A percentile compares a stretch with the other conserved stretches of the same genome.
Conservation (phyloP, 2,113 vertebrate species). For the Podarcis raffonei region DNA sequence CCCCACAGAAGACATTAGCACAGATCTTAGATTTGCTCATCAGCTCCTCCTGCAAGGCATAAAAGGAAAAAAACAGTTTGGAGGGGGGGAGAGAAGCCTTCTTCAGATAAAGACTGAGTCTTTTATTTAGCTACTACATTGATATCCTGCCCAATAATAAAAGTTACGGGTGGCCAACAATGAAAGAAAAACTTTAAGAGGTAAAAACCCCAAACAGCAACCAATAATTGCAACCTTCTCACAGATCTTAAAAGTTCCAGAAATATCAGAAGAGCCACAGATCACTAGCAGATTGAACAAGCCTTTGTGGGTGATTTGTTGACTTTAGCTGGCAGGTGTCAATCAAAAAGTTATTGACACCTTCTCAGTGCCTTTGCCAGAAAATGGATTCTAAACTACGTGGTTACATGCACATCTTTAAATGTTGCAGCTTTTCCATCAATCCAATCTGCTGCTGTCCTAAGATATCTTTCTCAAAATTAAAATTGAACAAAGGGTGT, state of each 20-base stretch:
- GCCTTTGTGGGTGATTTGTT: too few relatives aligned
- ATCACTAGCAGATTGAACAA: too few relatives aligned
- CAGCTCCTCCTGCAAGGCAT: conserved; percentile 80
- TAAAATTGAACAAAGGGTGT: too few relatives aligned
- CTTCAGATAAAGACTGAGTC: not conserved
- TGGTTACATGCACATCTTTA: too few relatives aligned
- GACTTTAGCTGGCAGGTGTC: too few relatives aligned
- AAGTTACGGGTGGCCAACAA: not conserved
- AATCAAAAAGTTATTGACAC: too few relatives aligned
- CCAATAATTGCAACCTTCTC: not conserved
- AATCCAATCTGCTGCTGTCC: too few relatives aligned
- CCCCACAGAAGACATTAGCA: conserved; percentile 98
- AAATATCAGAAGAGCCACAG: too few relatives aligned
- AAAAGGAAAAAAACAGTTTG: conserved; percentile 50
- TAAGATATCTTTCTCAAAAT: too few relatives aligned
- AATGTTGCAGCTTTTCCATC: too few relatives aligned
- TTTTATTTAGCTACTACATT: not conserved
- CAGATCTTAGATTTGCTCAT: conserved; percentile 98
- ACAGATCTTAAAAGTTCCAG: not conserved
- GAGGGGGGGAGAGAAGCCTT: not conserved
- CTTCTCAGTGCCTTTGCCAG: too few relatives aligned
- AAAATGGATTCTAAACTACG: too few relatives aligned
- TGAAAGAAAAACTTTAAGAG: not conserved
- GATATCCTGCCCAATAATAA: not conserved
- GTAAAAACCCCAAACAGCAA: not conserved